Evolutionary conservation across 2,797 vertebrate species (phyloP).

Genomic region (Hybognathus amarus): DNA sequence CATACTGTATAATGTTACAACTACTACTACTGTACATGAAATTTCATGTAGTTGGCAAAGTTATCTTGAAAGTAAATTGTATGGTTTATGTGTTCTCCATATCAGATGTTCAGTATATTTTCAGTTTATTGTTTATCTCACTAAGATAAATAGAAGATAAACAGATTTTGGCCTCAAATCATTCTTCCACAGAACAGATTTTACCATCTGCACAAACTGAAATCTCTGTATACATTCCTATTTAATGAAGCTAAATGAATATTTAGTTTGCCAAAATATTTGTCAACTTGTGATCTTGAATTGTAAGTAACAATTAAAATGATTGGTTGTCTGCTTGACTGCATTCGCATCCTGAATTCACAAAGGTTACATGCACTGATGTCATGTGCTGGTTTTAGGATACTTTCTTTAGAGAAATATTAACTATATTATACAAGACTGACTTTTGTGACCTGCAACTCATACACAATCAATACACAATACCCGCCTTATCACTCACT

Average conservation of each 20-base stretch:
- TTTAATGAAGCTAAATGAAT: background rate
- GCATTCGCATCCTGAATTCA: background rate
- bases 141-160: constrained; percentile 1
- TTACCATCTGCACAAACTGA: background rate
- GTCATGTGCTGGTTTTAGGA: background rate
- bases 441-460: background rate
- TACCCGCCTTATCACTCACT: too few relatives aligned
- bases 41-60: background rate
- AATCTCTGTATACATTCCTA: background rate
- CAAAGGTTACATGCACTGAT: background rate
- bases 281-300: background rate
- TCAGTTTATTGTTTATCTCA: background rate
- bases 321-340: background rate
- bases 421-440: background rate
- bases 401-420: background rate
- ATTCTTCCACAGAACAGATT: background rate
- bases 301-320: background rate
- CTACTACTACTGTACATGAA: background rate
- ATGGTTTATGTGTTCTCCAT: background rate
- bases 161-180: background rate
- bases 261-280: background rate
- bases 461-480: background rate
- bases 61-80: background rate
- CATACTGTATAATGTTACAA: background rate
- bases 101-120: background rate